Percentiles rank a stretch among this genome's conserved stretches.
These are phyloP conservation scores for Bubo bubo DNA, from an alignment of 2,113 vertebrate species.

Conservation along the genomic window DNA sequence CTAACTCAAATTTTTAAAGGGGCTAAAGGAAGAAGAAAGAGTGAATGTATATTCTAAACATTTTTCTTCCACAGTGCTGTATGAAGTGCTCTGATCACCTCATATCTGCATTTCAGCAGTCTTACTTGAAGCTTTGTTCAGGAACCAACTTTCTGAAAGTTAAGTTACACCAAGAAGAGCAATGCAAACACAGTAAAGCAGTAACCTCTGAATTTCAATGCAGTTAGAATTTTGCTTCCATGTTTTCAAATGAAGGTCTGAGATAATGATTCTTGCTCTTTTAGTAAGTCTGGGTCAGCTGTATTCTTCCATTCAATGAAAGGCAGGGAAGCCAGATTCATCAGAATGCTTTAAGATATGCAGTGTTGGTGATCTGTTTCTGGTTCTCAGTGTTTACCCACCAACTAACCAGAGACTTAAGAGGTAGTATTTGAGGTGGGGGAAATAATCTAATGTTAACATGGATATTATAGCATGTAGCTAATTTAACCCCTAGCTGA, in stretches of 20 bases:
- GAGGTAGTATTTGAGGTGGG: neutral
- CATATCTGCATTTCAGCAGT: neutral
- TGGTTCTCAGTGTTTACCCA: neutral
- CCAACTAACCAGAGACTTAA: neutral
- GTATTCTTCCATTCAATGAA: neutral
- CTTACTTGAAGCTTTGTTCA: neutral
- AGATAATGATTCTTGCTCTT: neutral
- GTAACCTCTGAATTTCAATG: neutral
- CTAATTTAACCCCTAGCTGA: neutral
- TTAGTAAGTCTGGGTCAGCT: neutral
- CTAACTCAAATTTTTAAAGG: neutral
- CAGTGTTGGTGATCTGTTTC: neutral
- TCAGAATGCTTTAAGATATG: neutral
- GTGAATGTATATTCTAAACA: neutral
- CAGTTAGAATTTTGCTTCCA: neutral
- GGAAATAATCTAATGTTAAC: neutral
- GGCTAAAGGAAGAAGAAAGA: neutral
- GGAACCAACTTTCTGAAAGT: neutral
- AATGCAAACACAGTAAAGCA: neutral
- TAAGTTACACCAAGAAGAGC: neutral
- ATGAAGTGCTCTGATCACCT: neutral
- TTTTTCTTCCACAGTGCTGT: neutral
- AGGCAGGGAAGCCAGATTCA: neutral
- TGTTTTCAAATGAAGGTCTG: neutral
- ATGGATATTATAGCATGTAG: neutral